Evolutionary conservation across 2,888 invertebrate genomes (phyloP).

Genomic region (Tipula unca): DNA sequence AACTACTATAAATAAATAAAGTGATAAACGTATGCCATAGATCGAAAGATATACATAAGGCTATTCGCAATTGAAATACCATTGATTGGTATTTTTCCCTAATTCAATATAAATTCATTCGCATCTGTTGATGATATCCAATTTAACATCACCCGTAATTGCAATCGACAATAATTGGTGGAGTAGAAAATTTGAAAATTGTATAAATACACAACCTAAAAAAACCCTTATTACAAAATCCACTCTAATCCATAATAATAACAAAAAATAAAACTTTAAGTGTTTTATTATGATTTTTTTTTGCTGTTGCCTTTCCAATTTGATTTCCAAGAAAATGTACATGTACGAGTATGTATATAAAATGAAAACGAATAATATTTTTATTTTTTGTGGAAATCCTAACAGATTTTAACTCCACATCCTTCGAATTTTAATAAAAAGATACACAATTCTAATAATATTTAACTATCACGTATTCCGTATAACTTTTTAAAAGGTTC

Average conservation of each 20-base stretch:
- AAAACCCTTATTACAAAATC: not conserved
- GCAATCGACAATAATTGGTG: not conserved
- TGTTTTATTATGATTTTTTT: not conserved
- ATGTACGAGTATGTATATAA: not conserved
- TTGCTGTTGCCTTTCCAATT: not conserved
- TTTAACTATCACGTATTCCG: slow-evolving; percentile 8
- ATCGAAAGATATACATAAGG: too few relatives aligned
- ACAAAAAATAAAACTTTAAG: not conserved
- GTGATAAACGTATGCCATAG: too few relatives aligned
- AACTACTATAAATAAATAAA: too few relatives aligned
- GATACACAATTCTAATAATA: slow-evolving; percentile 14
- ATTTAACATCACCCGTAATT: not conserved
- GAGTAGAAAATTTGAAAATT: not conserved
- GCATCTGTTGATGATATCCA: not conserved
- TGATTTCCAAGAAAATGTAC: not conserved
- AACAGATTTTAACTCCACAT: not conserved
- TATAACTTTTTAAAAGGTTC: not conserved
- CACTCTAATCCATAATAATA: slow-evolving; percentile 4
- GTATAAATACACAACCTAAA: not conserved
- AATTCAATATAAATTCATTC: not conserved
- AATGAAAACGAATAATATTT: not conserved
- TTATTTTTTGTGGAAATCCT: not conserved
- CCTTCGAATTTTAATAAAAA: slow-evolving; percentile 8
- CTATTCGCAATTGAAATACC: not conserved
- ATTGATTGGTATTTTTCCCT: not conserved